phyloP scores from a whole-genome alignment of 2,113 vertebrate genomes.

The Vombatus ursinus region DNA sequence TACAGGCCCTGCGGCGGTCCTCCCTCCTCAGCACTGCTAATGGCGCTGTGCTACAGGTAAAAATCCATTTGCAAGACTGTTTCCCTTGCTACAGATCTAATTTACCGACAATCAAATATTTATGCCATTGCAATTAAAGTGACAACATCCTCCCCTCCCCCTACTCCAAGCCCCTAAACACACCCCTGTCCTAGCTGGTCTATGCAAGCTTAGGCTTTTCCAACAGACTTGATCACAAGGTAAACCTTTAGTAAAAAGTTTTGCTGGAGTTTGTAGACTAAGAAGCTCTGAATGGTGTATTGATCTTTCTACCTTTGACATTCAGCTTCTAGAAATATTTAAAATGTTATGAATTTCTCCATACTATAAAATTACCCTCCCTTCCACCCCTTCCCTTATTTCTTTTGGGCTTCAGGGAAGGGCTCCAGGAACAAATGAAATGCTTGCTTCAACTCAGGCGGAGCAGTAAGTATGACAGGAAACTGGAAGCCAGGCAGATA shows the following conservation, averaged over 20 bases:
- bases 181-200: constrained; percentile 65
- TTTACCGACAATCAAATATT: constrained; percentile 97
- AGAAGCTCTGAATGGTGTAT: not conserved
- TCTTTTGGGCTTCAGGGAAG: not conserved
- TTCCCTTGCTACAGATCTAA: constrained; percentile 95
- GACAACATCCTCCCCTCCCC: constrained; percentile 82
- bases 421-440: not conserved
- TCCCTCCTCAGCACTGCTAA: constrained; percentile 91
- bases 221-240: constrained; percentile 81
- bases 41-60: constrained; percentile 96
- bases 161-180: constrained; percentile 28
- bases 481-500: not conserved
- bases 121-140: constrained; percentile 93
- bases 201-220: constrained; percentile 69
- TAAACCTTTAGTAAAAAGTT: constrained; percentile 80
- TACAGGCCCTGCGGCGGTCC: constrained; percentile 92
- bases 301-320: not conserved
- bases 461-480: not conserved
- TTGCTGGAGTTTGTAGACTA: constrained; percentile 71
- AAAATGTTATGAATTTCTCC: not conserved
- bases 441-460: not conserved
- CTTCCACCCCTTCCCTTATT: not conserved
- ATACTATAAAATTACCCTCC: not conserved
- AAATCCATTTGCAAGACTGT: constrained; percentile 94
- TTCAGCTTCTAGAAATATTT: not conserved